Evolutionary conservation across 1,140 invertebrate genomes (phyloP).

Genomic region (Gonioctena quinquepunctata): DNA sequence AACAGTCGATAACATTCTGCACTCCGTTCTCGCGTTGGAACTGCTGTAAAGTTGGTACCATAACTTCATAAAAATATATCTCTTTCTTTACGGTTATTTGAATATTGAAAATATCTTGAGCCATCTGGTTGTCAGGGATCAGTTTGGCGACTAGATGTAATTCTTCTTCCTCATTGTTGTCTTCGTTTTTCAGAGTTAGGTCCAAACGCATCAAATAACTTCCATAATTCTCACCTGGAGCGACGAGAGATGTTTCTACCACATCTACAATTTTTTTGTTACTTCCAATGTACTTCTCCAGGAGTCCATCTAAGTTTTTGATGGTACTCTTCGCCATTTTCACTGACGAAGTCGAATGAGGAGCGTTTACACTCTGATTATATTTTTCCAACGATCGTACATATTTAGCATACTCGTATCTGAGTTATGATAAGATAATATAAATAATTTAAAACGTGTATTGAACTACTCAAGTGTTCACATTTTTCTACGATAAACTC

Average conservation of each 20-base stretch:
- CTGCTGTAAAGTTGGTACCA: conserved; percentile 4
- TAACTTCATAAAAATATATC: conserved; percentile 11
- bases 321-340: background rate
- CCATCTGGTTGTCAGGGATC: conserved; percentile 37
- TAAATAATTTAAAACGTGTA: too few species aligned
- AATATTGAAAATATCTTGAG: conserved; percentile 53
- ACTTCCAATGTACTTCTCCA: background rate
- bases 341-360: too few species aligned
- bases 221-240: conserved; percentile 19
- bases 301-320: background rate
- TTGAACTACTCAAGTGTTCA: too few species aligned
- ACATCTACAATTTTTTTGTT: background rate
- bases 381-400: too few species aligned
- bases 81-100: conserved; percentile 54
- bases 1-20: background rate
- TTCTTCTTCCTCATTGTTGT: background rate
- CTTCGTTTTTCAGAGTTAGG: background rate
- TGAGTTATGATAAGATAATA: too few species aligned
- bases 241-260: background rate
- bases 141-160: conserved; percentile 13
- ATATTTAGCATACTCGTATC: too few species aligned
- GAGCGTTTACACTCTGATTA: too few species aligned
- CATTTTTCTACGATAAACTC: too few species aligned
- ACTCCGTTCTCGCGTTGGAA: background rate
- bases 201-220: conserved; percentile 16